A percentile compares a stretch with the other conserved stretches of the same genome.
phyloP scores from a whole-genome alignment of 2,797 vertebrate species.

The Cryptoblepharus egeriae region DNA sequence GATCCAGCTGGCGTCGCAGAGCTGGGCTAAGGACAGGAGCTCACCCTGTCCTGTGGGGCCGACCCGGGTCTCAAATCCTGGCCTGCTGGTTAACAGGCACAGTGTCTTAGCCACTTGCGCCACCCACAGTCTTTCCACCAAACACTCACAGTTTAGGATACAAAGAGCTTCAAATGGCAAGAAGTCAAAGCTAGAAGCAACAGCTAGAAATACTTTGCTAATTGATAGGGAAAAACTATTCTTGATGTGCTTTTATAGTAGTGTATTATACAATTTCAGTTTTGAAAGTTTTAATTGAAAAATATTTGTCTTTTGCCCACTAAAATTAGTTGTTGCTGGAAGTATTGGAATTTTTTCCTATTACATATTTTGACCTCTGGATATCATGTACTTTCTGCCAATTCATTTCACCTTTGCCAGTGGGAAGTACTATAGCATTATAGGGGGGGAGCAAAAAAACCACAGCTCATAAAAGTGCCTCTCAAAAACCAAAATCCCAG shows the following conservation, averaged over 20 bases:
- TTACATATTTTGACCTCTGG: conserved; percentile 46
- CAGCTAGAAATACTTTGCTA: conserved; percentile 56
- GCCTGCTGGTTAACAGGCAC: no score
- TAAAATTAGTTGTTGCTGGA: conserved; percentile 48
- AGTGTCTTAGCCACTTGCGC: no score
- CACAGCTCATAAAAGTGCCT: not conserved
- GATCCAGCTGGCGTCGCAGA: no score
- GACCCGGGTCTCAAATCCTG: no score
- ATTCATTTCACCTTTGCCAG: not conserved
- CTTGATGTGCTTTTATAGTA: conserved; percentile 59
- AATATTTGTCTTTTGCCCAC: conserved; percentile 49
- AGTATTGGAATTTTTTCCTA: conserved; percentile 19
- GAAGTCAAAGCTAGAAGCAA: conserved; percentile 41
- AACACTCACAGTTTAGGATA: conserved; percentile 49
- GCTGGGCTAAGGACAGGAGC: no score
- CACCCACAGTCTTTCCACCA: no score
- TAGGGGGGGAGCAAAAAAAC: no score
- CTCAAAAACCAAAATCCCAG: not conserved
- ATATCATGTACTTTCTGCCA: conserved; percentile 26
- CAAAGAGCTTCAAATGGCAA: conserved; percentile 30
- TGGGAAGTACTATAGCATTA: not conserved
- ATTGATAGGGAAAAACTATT: conserved; percentile 55
- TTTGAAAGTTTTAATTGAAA: conserved; percentile 65
- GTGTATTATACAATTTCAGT: conserved; percentile 33
- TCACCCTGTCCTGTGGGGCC: no score